Percentiles rank a stretch among this genome's conserved stretches.
These are phyloP conservation scores for Aphaenogaster floridana DNA, from an alignment of 1,140 invertebrate genomes.

Conservation along the genomic window DNA sequence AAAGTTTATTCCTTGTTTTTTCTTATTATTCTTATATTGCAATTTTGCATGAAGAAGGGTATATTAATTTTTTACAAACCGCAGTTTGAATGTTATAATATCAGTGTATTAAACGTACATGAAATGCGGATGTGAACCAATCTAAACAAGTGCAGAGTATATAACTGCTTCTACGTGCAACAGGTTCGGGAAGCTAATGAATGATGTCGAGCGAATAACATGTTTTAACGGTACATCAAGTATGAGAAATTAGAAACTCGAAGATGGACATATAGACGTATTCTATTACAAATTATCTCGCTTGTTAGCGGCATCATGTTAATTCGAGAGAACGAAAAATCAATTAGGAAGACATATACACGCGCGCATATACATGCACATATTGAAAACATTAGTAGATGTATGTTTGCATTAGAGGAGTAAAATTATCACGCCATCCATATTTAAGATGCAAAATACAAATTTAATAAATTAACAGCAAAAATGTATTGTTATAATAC, in stretches of 20 bases:
- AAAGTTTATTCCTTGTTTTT: too few species aligned
- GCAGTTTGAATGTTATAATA: not conserved
- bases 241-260: slow-evolving; percentile 23
- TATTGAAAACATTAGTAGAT: not conserved
- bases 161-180: slow-evolving; percentile 10
- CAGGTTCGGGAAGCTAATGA: slow-evolving; percentile 17
- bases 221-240: slow-evolving; percentile 11
- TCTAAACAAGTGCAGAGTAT: not conserved
- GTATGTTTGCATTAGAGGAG: not conserved
- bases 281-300: slow-evolving; percentile 7
- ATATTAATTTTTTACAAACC: not conserved
- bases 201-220: not conserved
- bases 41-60: not conserved
- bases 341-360: not conserved
- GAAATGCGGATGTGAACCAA: not conserved
- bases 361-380: not conserved
- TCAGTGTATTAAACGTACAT: not conserved
- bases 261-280: not conserved
- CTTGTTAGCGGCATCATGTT: slow-evolving; percentile 19
- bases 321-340: slow-evolving; percentile 1
- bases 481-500: not conserved
- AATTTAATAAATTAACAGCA: slow-evolving; percentile 19
- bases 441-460: not conserved
- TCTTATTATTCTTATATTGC: not conserved
- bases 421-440: slow-evolving; percentile 10